Evolutionary conservation across 2,113 vertebrate species (phyloP).

Genomic region (Podarcis muralis): DNA sequence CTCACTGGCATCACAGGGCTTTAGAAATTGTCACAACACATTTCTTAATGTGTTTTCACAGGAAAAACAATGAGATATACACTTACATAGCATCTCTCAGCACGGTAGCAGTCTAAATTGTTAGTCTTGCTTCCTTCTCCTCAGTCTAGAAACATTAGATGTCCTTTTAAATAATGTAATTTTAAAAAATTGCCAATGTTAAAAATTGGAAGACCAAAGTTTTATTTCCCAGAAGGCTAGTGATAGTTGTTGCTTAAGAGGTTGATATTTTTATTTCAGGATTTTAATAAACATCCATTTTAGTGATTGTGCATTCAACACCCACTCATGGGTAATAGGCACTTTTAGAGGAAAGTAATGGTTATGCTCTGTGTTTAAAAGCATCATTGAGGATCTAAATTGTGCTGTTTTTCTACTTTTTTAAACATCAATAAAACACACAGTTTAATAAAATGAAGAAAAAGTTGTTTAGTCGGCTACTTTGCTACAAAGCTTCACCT

Average conservation of each 20-base stretch:
- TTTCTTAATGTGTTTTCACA: not conserved
- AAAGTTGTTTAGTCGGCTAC: constrained; percentile 31
- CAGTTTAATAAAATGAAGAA: constrained; percentile 6
- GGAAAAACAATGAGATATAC: not conserved
- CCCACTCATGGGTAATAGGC: not conserved
- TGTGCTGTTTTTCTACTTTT: constrained; percentile 8
- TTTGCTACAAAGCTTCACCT: not conserved
- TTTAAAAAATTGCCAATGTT: not conserved
- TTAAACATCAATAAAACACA: constrained; percentile 1
- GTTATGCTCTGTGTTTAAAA: constrained; percentile 22
- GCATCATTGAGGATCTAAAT: not conserved
- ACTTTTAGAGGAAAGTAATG: constrained; percentile 36
- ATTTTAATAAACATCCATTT: not conserved
- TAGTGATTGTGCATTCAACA: not conserved
- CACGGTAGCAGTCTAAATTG: not conserved
- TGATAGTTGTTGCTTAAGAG: not conserved
- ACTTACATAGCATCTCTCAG: not conserved
- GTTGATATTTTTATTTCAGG: rapidly evolving
- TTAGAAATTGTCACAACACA: not conserved
- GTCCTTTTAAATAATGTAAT: not conserved
- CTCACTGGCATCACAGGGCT: not conserved
- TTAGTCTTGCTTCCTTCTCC: not conserved
- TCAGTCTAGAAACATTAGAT: not conserved
- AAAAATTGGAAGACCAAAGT: not conserved
- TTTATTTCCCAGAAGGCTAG: not conserved